Evolutionary conservation across 2,113 vertebrate species (phyloP), one percentile per base, ranked within the genome.

Genomic region (Cnemophilus loriae): DNA sequence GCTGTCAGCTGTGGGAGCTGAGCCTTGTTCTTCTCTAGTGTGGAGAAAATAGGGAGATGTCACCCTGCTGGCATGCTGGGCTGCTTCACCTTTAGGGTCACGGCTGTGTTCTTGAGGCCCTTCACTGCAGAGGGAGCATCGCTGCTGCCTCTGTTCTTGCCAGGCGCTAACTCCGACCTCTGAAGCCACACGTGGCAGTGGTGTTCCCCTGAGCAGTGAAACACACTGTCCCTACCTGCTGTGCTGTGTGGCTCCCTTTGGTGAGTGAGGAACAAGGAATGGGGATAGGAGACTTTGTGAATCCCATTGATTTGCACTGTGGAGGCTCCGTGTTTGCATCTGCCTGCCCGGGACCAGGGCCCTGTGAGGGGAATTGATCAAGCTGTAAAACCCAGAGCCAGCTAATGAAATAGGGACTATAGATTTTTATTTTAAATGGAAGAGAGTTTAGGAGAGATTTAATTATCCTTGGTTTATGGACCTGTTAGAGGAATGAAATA

Each of bases 371-470:
- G 91, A 92, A 97, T 96, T 97, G 96, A 96, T 97, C 96, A 97
- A 95, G 86, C 94, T 93, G 91, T 95, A 97, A 96, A 97, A 95
- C 64, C 69, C 65, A 81, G 94, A 95, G 94, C 83, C 64, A 85
- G 89, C 89, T 96, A 95, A 95, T 96, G 94, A 95, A 95, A 95
- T 92, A 75, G 94, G 91, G 76, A 93, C 89, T 96, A 96, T 96
- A 60, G 96, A 96, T 97, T 96, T 97, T 95, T 95, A 87, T 95
- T 96, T 93, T 90, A 95, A 96, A 93, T 93, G 94, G 68, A 92
- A 90, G 68, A 77, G 83, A 95, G 93, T 95, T 95, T 93, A 95
- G 94, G 91, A 64, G 91, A 95, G 86, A 95, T 96, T 97, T 95
- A 92, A 96, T 95, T 96, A 95, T 93, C 91, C 68, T 79, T 89